Base-by-base conservation (phyloP, 2,113 vertebrate species). In the Cairina moschata region DNA sequence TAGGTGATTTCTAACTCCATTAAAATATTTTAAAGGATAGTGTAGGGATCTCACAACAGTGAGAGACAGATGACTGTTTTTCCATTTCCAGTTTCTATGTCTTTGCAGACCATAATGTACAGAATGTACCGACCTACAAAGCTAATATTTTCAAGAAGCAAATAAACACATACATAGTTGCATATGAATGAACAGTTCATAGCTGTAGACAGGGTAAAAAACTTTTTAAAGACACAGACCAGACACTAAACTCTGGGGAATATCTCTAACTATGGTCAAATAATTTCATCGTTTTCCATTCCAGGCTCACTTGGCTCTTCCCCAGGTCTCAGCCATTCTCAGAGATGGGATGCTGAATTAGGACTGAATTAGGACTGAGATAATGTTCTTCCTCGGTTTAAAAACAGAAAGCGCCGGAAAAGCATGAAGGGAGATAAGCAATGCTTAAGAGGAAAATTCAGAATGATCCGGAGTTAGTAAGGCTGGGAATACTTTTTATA, bases 401-500 rank as follows among this genome's bases (percentile, higher is more conserved):
- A 80, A 91, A 88, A 12, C 46, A 88, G 56, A 94, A 93, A 86
- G 55, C 23, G 55, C 21, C 0, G 2, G 87, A 83, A 94, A 86
- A 88, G 11, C 46, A 88, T 7, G 25, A 91, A 68, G 54, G 63
- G 26, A 90, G 63, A 95, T 90, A 95, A 94, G 60, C 18, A 84
- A 4, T 21, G 52, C 36, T 78, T 78, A 72, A 73, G 86, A 89
- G 54, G 34, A 90, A 81, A 86, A 79, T 73, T 86, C 77, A 93
- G 69, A 92, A 86, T 38, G 18, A 91, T 73, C 28, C 66, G 73
- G 56, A 69, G 20, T 84, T 93, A 86, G 60, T 78, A 84, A 75
- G 73, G 38, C 58, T 93, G 54, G 62, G 87, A 93, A 75, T 86
- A 77, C 34, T 95, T 95, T 85, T 94, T 91, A 92, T 50, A 86